Percentiles rank a stretch among this genome's conserved stretches.
phyloP scores from a whole-genome alignment of 2,113 vertebrate species.

The Chloropsis cyanopogon region DNA sequence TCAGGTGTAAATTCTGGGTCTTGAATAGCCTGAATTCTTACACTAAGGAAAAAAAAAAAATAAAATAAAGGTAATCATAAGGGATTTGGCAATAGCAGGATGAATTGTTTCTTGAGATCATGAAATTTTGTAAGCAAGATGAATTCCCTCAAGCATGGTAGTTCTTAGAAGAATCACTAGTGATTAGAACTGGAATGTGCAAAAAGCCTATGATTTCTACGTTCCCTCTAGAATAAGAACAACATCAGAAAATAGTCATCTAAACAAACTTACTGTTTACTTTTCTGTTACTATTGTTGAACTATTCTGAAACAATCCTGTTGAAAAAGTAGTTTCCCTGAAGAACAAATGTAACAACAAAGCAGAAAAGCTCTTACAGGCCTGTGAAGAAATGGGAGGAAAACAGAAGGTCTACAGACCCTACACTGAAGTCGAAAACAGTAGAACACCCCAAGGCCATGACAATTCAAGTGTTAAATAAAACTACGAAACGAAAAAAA shows the following conservation, averaged over 20 bases:
- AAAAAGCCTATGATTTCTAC: background rate
- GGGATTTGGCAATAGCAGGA: background rate
- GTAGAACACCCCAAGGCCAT: background rate
- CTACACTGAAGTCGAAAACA: background rate
- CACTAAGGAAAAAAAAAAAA: background rate
- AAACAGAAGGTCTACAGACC: background rate
- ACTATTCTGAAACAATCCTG: background rate
- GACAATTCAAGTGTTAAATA: background rate
- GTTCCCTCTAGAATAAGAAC: background rate
- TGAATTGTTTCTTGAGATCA: background rate
- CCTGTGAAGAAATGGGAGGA: background rate
- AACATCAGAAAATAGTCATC: background rate
- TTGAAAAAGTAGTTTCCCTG: background rate
- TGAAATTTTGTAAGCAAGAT: background rate
- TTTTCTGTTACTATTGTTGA: background rate
- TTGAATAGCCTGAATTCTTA: background rate
- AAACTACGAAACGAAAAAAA: background rate
- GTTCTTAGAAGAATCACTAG: background rate
- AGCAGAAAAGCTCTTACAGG: background rate
- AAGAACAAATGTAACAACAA: background rate
- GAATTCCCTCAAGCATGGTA: background rate
- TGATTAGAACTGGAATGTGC: background rate
- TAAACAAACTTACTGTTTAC: background rate
- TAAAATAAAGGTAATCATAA: background rate
- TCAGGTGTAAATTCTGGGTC: background rate